Base-by-base conservation (phyloP, 1,140 invertebrate species). In the Pemphigus obesinymphae region DNA sequence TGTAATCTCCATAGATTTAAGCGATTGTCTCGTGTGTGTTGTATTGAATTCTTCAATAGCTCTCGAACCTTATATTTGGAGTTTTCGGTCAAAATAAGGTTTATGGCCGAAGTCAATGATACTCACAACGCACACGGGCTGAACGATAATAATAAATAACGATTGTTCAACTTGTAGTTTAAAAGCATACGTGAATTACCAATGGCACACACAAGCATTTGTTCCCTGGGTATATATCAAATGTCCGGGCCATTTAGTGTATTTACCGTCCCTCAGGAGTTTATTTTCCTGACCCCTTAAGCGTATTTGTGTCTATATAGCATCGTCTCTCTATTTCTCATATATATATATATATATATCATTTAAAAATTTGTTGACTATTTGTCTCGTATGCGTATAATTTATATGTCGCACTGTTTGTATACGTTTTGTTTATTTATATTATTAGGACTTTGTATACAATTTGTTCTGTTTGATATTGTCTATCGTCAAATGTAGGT, bases 101-200 rank as follows among this genome's bases (percentile, higher is more conserved):
- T 70, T 70, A 70, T 45, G 37, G 37, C 37, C 23, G 37, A 2
- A 70, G 37, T n/a, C 11, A 45, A 43, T 45, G 43, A 70, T 70
- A 43, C 66, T 63, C 68, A 15, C 37, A 7, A 70, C 6, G 66
- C 37, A 40, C 23, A 45, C 26, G 23, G 37, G 68, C 68, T n/a
- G 4, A 43, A 43, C 37, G 66, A 26, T 45, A 70, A 70, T 70
- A 70, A 70, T 70, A 70, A 70, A 70, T 70, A 70, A 45, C 68
- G 68, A 70, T 43, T 45, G 68, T 70, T 43, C 40, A 70, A 70
- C 37, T 43, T 70, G 11, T 15, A 8, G 68, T 70, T 17, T 70
- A 70, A 70, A 45, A 43, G 37, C 40, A 70, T 23, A 70, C 23
- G 68, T 70, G 37, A 70, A 70, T 70, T 70, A 70, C 66, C 66